Evolutionary conservation across 2,113 vertebrate species (phyloP), one percentile per base, ranked within the genome.

Genomic region (Pipra filicauda): DNA sequence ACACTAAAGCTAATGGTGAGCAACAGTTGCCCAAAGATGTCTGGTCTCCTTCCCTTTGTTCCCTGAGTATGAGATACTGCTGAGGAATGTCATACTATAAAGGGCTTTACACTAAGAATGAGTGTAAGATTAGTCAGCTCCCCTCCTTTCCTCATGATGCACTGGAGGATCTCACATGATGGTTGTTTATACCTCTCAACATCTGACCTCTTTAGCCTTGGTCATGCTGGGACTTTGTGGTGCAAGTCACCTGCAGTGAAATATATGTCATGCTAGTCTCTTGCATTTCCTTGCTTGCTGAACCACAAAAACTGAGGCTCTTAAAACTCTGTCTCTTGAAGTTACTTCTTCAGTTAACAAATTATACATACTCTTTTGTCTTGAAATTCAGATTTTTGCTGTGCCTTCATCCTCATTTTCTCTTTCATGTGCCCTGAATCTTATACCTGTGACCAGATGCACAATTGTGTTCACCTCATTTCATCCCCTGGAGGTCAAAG

Each of bases 71-170:
- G 83, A 91, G 46, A 51, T 49, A 43, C 31, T 69, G 13, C 65
- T 89, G 67, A 86, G 65, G 76, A 86, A 92, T 92, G 85, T 70
- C 19, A 31, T 55, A 49, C 33, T 57, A 18, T 69, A 66, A 77
- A 85, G 64, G 55, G 19, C 46, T 88, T 79, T 83, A 72, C 17
- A 9, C 52, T 90, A 85, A 74, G 89, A 72, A 79, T 0, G 3
- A 80, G 27, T 78, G 65, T 84, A 71, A 55, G 55, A 74, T 95
- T 95, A 93, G 54, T 94, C 93, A 95, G 72, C 35, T 86, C 79
- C 52, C 26, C 58, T 94, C 71, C 64, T 92, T 86, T 67, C 82
- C 92, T 92, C 52, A 41, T 65, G 90, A 86, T 61, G 71, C 58
- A 35, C 46, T 1, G 0, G 48, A 80, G 71, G 78, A 62, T 70